Evolutionary conservation across 2,888 invertebrate species (phyloP).

Genomic region (Leucoma salicis): DNA sequence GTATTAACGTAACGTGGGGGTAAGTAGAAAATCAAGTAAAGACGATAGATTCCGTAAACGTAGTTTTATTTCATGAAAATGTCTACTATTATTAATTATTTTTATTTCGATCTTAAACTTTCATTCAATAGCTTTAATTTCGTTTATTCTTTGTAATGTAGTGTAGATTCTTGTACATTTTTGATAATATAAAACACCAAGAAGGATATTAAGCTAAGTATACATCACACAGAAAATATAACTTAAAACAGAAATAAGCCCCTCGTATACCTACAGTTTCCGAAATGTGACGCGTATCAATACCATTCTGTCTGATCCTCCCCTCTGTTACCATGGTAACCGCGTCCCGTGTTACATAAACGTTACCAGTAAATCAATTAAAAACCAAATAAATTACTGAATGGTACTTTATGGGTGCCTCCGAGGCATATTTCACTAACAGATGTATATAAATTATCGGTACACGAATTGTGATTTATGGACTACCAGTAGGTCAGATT

Average conservation of each 20-base stretch:
- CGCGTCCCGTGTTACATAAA: conserved; percentile 39
- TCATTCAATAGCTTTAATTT: no score
- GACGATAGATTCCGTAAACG: no score
- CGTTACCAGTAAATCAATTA: conserved; percentile 34
- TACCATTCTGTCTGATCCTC: conserved; percentile 43
- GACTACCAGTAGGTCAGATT: no score
- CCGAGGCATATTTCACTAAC: conserved; percentile 59
- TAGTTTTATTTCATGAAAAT: no score
- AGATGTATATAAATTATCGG: conserved; percentile 61
- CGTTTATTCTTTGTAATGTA: no score
- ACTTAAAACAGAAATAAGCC: conserved; percentile 33
- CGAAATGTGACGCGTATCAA: conserved; percentile 43
- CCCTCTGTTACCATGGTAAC: conserved; percentile 57
- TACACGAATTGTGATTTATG: conserved; percentile 58
- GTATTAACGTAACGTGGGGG: no score
- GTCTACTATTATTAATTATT: no score
- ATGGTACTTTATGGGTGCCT: conserved; percentile 30
- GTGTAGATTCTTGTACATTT: no score
- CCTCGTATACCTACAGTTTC: conserved; percentile 22
- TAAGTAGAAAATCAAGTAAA: no score
- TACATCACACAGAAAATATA: conserved; percentile 1
- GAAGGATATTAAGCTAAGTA: not conserved
- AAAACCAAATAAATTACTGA: conserved; percentile 27
- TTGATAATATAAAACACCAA: no score
- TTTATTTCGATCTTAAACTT: no score